These are phyloP conservation scores for Pseudopleuronectes americanus DNA, from an alignment of 2,797 vertebrate genomes.

Conservation along the genomic window DNA sequence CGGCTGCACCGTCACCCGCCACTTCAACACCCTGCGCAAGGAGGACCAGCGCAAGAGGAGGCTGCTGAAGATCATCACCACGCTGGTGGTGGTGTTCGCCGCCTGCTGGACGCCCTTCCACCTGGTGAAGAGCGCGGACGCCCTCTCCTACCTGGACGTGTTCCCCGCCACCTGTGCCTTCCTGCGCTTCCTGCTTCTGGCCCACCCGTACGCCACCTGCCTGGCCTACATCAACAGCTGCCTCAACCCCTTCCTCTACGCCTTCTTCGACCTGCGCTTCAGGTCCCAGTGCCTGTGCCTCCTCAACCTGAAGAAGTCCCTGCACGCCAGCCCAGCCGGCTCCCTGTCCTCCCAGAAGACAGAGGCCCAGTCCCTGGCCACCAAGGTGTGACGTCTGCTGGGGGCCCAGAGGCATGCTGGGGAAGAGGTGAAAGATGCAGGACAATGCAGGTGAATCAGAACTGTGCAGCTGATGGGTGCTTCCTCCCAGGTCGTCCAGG, in stretches of 20 bases:
- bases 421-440: slow-evolving; percentile 52
- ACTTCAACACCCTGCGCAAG: slow-evolving; percentile 85
- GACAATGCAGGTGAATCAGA: slow-evolving; percentile 60
- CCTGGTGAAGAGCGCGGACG: slow-evolving; percentile 85
- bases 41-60: slow-evolving; percentile 85
- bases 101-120: slow-evolving; percentile 94
- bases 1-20: slow-evolving; percentile 84
- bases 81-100: slow-evolving; percentile 88
- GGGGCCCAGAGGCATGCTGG: slow-evolving; percentile 38
- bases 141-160: slow-evolving; percentile 86
- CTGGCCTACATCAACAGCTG: slow-evolving; percentile 93
- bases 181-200: slow-evolving; percentile 82
- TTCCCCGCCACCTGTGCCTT: slow-evolving; percentile 73
- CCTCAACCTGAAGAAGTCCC: slow-evolving; percentile 84
- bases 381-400: slow-evolving; percentile 82
- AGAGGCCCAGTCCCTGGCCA: slow-evolving; percentile 85
- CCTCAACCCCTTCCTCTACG: slow-evolving; percentile 92
- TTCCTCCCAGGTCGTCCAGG: slow-evolving; percentile 30
- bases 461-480: slow-evolving; percentile 39
- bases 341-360: slow-evolving; percentile 89
- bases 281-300: slow-evolving; percentile 86
- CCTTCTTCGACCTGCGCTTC: slow-evolving; percentile 90
- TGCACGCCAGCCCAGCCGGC: slow-evolving; percentile 79
- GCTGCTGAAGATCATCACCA: slow-evolving; percentile 90
- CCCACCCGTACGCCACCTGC: slow-evolving; percentile 90